Conservation (phyloP, 2,113 vertebrate species). For the Apteryx owenii region DNA sequence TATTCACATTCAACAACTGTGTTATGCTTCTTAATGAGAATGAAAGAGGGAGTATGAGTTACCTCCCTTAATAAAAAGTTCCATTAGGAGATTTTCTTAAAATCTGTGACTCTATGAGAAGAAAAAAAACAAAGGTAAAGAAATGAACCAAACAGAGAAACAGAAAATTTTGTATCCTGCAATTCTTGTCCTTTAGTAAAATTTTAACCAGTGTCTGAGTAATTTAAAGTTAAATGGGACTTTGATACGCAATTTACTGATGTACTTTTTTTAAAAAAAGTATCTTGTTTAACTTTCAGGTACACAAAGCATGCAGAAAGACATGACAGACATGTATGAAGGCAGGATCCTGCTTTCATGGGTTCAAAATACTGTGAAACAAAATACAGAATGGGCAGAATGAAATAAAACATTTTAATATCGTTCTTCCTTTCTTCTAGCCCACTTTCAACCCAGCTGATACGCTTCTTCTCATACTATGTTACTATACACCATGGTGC, state of each 20-base stretch:
- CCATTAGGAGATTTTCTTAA: not conserved
- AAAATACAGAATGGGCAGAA: not conserved
- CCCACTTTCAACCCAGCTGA: not conserved
- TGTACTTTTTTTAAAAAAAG: not conserved
- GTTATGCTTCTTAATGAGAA: not conserved
- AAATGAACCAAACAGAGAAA: not conserved
- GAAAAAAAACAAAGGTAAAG: not conserved
- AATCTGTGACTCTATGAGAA: not conserved
- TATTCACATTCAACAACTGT: not conserved
- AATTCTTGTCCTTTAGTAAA: not conserved
- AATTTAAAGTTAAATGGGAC: not conserved
- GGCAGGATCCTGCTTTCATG: not conserved
- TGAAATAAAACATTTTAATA: not conserved
- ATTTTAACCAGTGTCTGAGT: not conserved
- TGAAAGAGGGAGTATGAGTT: not conserved
- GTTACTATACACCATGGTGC: not conserved
- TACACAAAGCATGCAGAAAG: not conserved
- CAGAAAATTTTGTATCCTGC: not conserved
- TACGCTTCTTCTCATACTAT: not conserved
- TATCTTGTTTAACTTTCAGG: not conserved
- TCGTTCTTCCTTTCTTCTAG: not conserved
- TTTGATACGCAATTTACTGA: not conserved
- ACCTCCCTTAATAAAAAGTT: not conserved
- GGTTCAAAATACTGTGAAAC: not conserved
- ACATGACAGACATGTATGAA: not conserved